Evolutionary conservation across 1,140 invertebrate species (phyloP).

Genomic region (Teleopsis dalmanni): DNA sequence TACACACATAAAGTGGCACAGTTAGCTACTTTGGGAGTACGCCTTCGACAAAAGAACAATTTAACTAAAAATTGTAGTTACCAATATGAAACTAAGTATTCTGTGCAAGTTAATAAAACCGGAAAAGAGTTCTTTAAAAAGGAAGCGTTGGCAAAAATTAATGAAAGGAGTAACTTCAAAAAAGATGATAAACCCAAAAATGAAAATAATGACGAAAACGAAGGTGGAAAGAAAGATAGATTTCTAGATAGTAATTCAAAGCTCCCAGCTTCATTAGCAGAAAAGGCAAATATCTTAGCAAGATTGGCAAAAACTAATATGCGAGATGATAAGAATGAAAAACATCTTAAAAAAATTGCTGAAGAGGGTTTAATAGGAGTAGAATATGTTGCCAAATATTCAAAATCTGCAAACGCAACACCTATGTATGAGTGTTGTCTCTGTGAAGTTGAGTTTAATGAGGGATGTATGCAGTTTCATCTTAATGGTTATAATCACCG

Average conservation of each 20-base stretch:
- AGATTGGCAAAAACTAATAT: neutral
- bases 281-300: neutral
- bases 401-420: slow-evolving; percentile 2
- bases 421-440: slow-evolving; percentile 14
- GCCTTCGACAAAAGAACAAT: neutral
- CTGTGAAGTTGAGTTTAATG: slow-evolving; percentile 7
- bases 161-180: neutral
- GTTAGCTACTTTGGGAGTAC: neutral
- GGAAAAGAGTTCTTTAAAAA: neutral
- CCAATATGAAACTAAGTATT: neutral
- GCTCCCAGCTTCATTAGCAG: neutral
- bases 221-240: neutral
- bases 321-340: neutral
- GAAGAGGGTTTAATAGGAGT: slow-evolving; percentile 10
- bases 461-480: slow-evolving; percentile 10
- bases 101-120: neutral
- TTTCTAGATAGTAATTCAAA: neutral
- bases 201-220: neutral
- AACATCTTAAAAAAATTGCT: neutral
- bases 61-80: slow-evolving; percentile 5
- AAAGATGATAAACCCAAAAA: neutral
- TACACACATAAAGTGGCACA: slow-evolving; percentile 1
- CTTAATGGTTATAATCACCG: slow-evolving; percentile 9
- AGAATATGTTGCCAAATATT: slow-evolving; percentile 13
- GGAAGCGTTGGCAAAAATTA: neutral